phyloP scores from a whole-genome alignment of 2,888 invertebrate genomes.

The Papilio elwesi region DNA sequence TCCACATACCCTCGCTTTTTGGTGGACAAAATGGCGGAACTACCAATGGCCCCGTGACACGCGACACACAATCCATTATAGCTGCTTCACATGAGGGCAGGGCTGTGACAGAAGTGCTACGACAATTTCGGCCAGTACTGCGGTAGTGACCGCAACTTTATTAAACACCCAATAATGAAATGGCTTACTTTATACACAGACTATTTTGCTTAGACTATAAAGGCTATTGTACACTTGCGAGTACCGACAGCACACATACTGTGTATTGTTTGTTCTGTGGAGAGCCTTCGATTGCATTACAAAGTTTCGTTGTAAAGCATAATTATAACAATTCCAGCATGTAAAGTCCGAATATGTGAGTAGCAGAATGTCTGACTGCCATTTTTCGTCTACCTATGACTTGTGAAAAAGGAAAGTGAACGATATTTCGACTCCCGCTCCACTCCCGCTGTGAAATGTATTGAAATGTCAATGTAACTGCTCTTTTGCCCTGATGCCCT shows the following conservation, averaged over 20 bases:
- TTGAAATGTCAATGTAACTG: neutral
- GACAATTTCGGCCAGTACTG: constrained; percentile 7
- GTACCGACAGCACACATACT: no score
- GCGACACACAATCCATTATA: constrained; percentile 11
- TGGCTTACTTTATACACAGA: neutral
- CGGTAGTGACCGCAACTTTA: neutral
- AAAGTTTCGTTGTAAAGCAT: no score
- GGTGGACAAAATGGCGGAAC: constrained; percentile 17
- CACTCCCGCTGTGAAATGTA: neutral
- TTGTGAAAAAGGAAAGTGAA: no score
- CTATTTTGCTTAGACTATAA: neutral
- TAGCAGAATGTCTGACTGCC: no score
- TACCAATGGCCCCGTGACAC: constrained; percentile 7
- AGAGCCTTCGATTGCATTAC: no score
- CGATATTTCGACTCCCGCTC: no score
- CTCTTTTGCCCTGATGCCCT: neutral
- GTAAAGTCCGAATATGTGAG: no score
- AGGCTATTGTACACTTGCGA: no score
- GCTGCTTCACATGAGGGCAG: constrained; percentile 12
- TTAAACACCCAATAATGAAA: neutral
- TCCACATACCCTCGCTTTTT: constrained; percentile 7
- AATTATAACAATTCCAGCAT: no score
- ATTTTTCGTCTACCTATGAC: no score
- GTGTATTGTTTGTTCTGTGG: no score
- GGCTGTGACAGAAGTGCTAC: no score